Base-by-base conservation (phyloP, 1,140 invertebrate species). In the Leptinotarsa undecemlineata region DNA sequence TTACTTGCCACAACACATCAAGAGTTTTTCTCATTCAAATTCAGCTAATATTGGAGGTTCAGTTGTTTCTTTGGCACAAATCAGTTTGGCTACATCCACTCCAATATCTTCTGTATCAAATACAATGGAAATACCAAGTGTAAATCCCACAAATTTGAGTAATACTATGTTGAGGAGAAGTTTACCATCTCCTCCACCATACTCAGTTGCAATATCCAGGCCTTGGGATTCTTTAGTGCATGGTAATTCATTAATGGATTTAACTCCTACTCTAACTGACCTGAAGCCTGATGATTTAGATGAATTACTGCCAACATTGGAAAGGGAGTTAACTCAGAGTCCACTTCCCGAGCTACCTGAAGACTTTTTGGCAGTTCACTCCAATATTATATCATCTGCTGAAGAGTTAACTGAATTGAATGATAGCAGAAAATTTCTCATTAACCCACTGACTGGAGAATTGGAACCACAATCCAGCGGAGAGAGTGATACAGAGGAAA, bases 371-470 rank as follows among this genome's bases (percentile, higher is more conserved):
- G 60, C 68, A 6, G 62, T 70, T 11, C 64, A 57, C 23, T 57
- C 68, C 17, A 74, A 67, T 48, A 51, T 73, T 17, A 66, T 69
- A 42, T 64, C 71, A 48, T 71, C 47, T 6, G 47, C 60, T 13
- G 57, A 23, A 11, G 63, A 62, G 14, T 51, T 26, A 15, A 20
- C 66, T 77, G 17, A 20, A 48, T 76, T 51, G 48, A 88, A 88
- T 1, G 90, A 91, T 79, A 88, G 90, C 71, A 87, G 91, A 64
- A 91, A 93, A 81, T 93, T 93, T 87, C 89, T 96, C 3, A 94
- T 96, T 48, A 97, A 96, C 87, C 95, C 95, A 4, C 88, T 95
- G 76, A 96, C 95, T 5, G 95, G 95, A 15, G 90, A 94, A 77
- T 84, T 97, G 79, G 95, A 96, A 84, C 93, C 93, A 1, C 92